Conservation (phyloP, 1,140 invertebrate species). For the Drosophila sp. region DNA sequence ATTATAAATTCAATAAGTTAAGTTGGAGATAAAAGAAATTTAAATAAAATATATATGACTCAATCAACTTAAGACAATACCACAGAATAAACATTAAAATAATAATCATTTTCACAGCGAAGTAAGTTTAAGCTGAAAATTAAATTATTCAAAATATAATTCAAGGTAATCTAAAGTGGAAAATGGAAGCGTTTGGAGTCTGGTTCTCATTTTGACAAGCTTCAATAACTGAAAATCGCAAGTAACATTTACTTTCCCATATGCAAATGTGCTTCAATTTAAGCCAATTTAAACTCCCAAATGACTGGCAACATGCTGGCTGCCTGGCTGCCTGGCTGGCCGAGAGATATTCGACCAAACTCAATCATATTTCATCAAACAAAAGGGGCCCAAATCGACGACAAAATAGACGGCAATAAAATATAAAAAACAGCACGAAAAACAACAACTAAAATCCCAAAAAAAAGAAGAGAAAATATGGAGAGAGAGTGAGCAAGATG, state of each 20-base stretch:
- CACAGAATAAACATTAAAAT: no score
- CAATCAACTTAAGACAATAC: no score
- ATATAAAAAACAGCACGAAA: slow-evolving; percentile 30
- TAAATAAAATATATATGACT: no score
- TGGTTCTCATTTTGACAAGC: not conserved
- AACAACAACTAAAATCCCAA: slow-evolving; percentile 59
- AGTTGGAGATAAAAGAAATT: no score
- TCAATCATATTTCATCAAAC: slow-evolving; percentile 77
- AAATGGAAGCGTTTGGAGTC: not conserved
- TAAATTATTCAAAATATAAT: no score
- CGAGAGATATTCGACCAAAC: slow-evolving; percentile 47
- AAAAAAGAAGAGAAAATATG: slow-evolving; percentile 19
- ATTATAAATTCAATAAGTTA: no score
- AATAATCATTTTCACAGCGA: no score
- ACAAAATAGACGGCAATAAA: slow-evolving; percentile 70
- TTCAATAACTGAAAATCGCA: not conserved
- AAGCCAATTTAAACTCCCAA: slow-evolving; percentile 6
- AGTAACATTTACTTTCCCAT: not conserved
- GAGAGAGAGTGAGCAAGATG: not conserved
- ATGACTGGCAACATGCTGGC: slow-evolving; percentile 4
- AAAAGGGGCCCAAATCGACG: slow-evolving; percentile 50
- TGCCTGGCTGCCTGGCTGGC: not conserved
- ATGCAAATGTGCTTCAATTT: slow-evolving; percentile 6
- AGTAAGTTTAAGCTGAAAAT: no score
- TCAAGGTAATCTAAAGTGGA: not conserved